These are phyloP conservation scores for Pandemis corylana DNA, from an alignment of 2,888 invertebrate species.

Conservation along the genomic window DNA sequence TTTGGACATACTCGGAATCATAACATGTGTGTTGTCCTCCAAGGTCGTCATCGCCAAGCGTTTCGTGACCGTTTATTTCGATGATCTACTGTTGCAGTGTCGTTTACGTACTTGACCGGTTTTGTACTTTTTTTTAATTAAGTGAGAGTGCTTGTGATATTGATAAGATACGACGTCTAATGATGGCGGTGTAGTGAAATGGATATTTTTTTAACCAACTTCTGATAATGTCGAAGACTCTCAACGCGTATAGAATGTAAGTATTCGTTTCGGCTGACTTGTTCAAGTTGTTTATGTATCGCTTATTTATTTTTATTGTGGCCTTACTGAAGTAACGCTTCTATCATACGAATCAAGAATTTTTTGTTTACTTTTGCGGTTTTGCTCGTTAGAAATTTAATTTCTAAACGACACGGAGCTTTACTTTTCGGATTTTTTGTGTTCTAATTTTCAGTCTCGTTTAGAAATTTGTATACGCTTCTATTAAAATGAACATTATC, in stretches of 20 bases:
- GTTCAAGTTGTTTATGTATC: neutral
- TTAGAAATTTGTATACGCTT: neutral
- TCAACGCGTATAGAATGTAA: slow-evolving; percentile 96
- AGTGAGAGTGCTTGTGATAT: slow-evolving; percentile 52
- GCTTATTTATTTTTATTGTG: neutral
- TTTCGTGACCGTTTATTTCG: slow-evolving; percentile 23
- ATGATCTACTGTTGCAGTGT: slow-evolving; percentile 23
- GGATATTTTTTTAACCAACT: slow-evolving; percentile 58
- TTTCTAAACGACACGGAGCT: no score
- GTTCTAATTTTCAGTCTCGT: no score
- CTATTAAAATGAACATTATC: neutral
- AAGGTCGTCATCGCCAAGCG: slow-evolving; percentile 28
- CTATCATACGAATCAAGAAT: no score
- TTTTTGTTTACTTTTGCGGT: no score
- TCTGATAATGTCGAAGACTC: slow-evolving; percentile 92
- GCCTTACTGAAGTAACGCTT: neutral
- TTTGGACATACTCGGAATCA: slow-evolving; percentile 19
- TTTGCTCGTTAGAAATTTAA: no score
- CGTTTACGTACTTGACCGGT: slow-evolving; percentile 28
- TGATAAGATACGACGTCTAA: slow-evolving; percentile 46
- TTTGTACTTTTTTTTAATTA: slow-evolving; percentile 52
- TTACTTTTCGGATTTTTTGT: no score
- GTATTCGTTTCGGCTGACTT: slow-evolving; percentile 66
- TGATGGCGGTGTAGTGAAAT: slow-evolving; percentile 68
- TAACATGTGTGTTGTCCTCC: slow-evolving; percentile 39